These are phyloP conservation scores for Drosophila ogumai DNA, from an alignment of 1,140 invertebrate species.

Conservation along the genomic window DNA sequence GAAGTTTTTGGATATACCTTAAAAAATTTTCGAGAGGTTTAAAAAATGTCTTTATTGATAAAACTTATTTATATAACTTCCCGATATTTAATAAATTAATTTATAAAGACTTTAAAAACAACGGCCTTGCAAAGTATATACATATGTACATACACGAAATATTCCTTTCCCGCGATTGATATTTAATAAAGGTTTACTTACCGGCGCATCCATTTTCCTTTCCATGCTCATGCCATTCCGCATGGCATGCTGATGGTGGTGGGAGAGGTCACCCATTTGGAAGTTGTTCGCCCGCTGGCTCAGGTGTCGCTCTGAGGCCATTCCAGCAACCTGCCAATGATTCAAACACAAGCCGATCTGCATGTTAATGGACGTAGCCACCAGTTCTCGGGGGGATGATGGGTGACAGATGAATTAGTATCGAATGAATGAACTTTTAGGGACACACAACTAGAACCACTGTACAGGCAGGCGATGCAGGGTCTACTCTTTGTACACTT, in stretches of 20 bases:
- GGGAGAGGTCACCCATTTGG: slow-evolving; percentile 92
- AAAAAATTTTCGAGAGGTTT: no score
- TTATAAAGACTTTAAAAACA: background rate
- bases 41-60: no score
- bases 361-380: slow-evolving; percentile 63
- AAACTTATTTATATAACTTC: no score
- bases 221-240: slow-evolving; percentile 88
- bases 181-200: slow-evolving; percentile 83
- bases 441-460: slow-evolving; percentile 54
- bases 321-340: slow-evolving; percentile 88
- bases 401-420: slow-evolving; percentile 71
- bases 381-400: slow-evolving; percentile 19
- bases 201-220: slow-evolving; percentile 90
- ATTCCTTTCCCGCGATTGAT: background rate
- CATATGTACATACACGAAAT: background rate
- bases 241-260: slow-evolving; percentile 86
- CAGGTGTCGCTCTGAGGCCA: slow-evolving; percentile 89
- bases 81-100: slow-evolving; percentile 13
- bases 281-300: slow-evolving; percentile 91
- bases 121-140: background rate
- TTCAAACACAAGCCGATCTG: slow-evolving; percentile 83
- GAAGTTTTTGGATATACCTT: no score
- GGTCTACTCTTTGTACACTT: slow-evolving; percentile 50
- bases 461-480: slow-evolving; percentile 69
- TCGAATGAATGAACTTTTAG: slow-evolving; percentile 66